A percentile compares a stretch with the other conserved stretches of the same genome.
Conservation (phyloP, 2,113 vertebrate species). For the Mobula hypostoma region DNA sequence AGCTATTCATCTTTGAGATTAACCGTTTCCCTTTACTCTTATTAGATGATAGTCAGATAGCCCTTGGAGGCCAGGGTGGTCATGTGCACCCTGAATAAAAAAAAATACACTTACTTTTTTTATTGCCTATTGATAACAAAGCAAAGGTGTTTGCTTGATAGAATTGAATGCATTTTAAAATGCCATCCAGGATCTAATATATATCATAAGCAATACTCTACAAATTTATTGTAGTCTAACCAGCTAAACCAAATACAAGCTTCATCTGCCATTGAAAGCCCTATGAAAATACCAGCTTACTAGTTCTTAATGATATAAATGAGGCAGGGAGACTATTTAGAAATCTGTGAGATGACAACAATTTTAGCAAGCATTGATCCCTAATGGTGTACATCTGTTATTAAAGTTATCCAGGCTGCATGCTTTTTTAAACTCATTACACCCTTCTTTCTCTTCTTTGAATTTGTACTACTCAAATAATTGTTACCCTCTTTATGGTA, state of each 20-base stretch:
- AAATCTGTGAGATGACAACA: background rate
- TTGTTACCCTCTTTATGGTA: background rate
- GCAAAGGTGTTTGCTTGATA: background rate
- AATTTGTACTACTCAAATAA: background rate
- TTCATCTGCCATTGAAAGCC: background rate
- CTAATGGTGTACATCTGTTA: background rate
- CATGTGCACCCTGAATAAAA: background rate
- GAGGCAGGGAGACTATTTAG: background rate
- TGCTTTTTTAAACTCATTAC: background rate
- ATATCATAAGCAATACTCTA: background rate
- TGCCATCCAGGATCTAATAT: background rate
- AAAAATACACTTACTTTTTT: background rate
- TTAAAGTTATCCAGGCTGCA: background rate
- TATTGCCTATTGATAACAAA: background rate
- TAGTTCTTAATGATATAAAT: background rate
- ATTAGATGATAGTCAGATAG: background rate
- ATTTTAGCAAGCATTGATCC: background rate
- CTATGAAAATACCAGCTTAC: background rate
- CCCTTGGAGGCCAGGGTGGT: background rate
- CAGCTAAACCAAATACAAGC: background rate
- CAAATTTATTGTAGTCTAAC: background rate
- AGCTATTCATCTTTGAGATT: background rate
- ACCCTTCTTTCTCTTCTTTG: background rate
- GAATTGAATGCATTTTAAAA: background rate
- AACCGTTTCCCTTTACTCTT: background rate